Base-by-base conservation (phyloP, 2,888 invertebrate species). In the Euplexia lucipara region DNA sequence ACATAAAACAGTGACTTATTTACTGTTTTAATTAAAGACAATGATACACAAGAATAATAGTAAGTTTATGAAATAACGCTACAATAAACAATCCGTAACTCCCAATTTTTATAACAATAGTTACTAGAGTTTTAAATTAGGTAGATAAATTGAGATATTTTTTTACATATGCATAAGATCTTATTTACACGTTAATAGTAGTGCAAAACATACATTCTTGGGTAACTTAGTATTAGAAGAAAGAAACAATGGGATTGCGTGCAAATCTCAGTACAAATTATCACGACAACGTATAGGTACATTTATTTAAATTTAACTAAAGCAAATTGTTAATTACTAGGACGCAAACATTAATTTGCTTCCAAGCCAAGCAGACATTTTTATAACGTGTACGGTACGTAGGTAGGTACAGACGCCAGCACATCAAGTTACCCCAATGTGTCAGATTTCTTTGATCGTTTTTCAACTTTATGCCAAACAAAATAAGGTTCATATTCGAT, bases 111-210 rank as follows among this genome's bases (percentile, higher is more conserved):
- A 49, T 56, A 42, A 8, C 20, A 56, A 49, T 0, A 34, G n/a
- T 12, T 60, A 56, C 18, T 62, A 59, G 35, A 59, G 47, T 35
- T 49, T 64, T 45, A 7, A 60, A 48, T 65, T 39, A 61, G 54
- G n/a, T n/a, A n/a, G n/a, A n/a, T 74, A 60, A 58, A 48, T 35
- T 53, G 9, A 56, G 39, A 47, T 56, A 47, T 26, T 10, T 22
- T 35, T 41, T 70, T 56, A 34, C 26, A 34, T 49, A 48, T n/a
- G n/a, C n/a, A n/a, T 10, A 64, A 67, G 60, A 71, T 78, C 64
- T 45, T 71, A 71, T 63, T 65, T 66, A 77, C 60, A 74, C 74
- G 78, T 65, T 65, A 75, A 57, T 48, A 45, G 20, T 47, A 44
- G 52, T 57, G 65, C 42, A 56, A 62, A 65, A 42, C 22, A 42